Evolutionary conservation across 2,888 invertebrate species (phyloP).

Genomic region (Leptinotarsa haldemani): DNA sequence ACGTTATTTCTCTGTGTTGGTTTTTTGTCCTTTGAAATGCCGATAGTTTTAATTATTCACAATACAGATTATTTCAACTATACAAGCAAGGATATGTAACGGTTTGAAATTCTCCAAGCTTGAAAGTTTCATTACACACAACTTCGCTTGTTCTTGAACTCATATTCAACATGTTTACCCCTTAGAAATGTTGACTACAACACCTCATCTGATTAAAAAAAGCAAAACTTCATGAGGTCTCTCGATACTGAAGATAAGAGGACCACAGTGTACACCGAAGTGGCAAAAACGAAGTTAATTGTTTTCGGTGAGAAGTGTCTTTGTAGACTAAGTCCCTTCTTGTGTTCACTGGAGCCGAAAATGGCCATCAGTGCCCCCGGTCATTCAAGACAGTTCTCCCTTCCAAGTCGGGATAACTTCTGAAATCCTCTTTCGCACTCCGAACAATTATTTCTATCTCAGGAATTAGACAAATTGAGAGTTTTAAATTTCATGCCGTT

Average conservation of each 20-base stretch:
- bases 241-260: not conserved
- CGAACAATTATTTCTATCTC: conserved; percentile 43
- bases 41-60: too few species aligned
- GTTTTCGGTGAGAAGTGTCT: conserved; percentile 42
- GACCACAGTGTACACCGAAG: not conserved
- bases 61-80: too few species aligned
- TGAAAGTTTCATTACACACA: too few species aligned
- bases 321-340: conserved; percentile 54
- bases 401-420: conserved; percentile 47
- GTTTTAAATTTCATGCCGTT: conserved; percentile 43
- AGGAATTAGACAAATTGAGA: conserved; percentile 48
- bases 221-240: too few species aligned
- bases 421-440: conserved; percentile 41
- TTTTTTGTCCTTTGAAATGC: too few species aligned
- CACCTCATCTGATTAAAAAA: too few species aligned
- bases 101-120: too few species aligned
- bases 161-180: too few species aligned
- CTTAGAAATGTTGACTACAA: too few species aligned
- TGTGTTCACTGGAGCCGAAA: conserved; percentile 58
- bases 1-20: too few species aligned
- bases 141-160: too few species aligned
- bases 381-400: conserved; percentile 54
- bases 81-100: too few species aligned
- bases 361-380: conserved; percentile 58
- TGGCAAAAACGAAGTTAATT: conserved; percentile 29